Percentiles rank a stretch among this genome's conserved stretches.
These are phyloP conservation scores for Cuculus canorus DNA, from an alignment of 2,797 vertebrate species.

Conservation along the genomic window DNA sequence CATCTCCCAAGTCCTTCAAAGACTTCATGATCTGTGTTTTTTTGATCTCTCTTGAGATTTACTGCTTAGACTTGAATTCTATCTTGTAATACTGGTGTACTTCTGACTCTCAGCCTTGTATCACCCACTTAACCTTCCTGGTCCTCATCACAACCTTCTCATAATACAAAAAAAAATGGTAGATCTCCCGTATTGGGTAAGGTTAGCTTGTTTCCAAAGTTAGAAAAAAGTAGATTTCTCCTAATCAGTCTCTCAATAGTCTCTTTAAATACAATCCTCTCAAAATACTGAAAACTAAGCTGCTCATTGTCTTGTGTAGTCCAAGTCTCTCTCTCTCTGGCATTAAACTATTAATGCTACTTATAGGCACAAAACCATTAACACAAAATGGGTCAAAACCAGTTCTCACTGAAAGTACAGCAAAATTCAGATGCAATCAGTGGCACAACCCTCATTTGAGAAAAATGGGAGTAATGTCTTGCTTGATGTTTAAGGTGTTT, in stretches of 20 bases:
- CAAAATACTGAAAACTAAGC: constrained; percentile 45
- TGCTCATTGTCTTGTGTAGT: constrained; percentile 21
- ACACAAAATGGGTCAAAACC: constrained; percentile 13
- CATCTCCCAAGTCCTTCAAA: neutral
- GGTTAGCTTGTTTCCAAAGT: neutral
- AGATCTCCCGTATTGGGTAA: neutral
- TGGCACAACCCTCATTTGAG: neutral
- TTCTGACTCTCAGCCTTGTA: neutral
- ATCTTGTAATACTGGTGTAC: neutral
- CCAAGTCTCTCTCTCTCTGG: neutral
- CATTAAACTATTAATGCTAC: constrained; percentile 52
- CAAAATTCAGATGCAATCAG: neutral
- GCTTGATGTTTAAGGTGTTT: neutral
- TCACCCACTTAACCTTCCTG: neutral
- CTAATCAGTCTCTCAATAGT: constrained; percentile 3
- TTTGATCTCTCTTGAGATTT: constrained; percentile 16
- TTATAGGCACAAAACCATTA: constrained; percentile 14
- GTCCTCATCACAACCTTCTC: neutral
- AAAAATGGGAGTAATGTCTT: neutral
- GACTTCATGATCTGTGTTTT: constrained; percentile 34
- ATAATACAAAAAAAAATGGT: neutral
- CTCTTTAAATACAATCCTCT: constrained; percentile 36
- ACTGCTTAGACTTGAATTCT: neutral
- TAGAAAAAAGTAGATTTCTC: constrained; percentile 24
- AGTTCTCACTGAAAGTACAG: neutral